phyloP scores from a whole-genome alignment of 2,888 invertebrate genomes.

The Tortricodes alternella region DNA sequence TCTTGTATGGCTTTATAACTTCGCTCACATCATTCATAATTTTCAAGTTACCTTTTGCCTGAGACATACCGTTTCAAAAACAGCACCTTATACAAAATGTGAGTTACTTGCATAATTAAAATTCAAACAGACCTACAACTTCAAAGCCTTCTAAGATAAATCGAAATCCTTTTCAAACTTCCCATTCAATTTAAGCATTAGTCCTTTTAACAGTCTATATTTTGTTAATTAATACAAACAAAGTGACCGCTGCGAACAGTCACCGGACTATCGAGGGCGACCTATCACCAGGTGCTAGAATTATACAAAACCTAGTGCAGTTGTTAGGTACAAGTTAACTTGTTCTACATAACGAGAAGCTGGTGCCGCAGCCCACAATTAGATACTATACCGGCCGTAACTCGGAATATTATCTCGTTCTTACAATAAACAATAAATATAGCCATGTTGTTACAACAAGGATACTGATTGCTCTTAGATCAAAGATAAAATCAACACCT shows the following conservation, averaged over 20 bases:
- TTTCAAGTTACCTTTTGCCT: constrained; percentile 43
- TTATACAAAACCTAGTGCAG: constrained; percentile 53
- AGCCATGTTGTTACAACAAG: constrained; percentile 21
- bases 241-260: constrained; percentile 36
- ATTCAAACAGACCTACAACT: too few species aligned
- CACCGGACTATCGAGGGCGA: constrained; percentile 60
- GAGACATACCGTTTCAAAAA: constrained; percentile 23
- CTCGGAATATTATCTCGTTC: constrained; percentile 61
- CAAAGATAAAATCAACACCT: constrained; percentile 27
- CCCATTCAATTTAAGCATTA: too few species aligned
- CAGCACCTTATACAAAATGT: constrained; percentile 14
- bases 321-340: too few species aligned
- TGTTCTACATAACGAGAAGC: constrained; percentile 54
- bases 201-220: not conserved
- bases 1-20: too few species aligned
- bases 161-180: too few species aligned
- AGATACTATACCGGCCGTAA: constrained; percentile 48
- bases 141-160: too few species aligned
- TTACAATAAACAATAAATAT: constrained; percentile 19
- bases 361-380: constrained; percentile 47
- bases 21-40: constrained; percentile 44
- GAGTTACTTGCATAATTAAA: constrained; percentile 23
- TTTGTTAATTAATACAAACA: constrained; percentile 1
- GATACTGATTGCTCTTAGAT: constrained; percentile 14
- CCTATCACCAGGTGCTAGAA: constrained; percentile 52